phyloP scores from a whole-genome alignment of 2,797 vertebrate genomes.

The Parauchenoglanis punctatus region DNA sequence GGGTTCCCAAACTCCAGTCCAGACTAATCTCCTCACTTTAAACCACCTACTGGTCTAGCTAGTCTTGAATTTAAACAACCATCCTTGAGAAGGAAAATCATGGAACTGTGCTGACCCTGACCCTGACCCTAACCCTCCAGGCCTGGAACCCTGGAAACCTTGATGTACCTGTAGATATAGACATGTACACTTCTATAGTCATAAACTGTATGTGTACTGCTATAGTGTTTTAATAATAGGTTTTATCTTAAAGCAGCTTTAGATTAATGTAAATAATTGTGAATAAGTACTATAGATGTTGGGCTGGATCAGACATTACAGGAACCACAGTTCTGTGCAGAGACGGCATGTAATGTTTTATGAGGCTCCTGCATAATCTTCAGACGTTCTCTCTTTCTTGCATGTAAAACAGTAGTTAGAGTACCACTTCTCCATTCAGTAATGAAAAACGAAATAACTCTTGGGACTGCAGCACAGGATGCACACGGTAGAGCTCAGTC shows the following conservation, averaged over 20 bases:
- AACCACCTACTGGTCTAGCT: not conserved
- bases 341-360: not conserved
- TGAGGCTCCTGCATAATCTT: not conserved
- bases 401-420: not conserved
- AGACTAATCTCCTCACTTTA: not conserved
- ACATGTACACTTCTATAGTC: not conserved
- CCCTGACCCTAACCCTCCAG: not conserved
- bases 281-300: not conserved
- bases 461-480: constrained; percentile 1
- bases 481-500: not conserved
- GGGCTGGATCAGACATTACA: not conserved
- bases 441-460: constrained; percentile 29
- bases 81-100: not conserved
- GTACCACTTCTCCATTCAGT: not conserved
- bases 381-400: not conserved
- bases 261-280: not conserved
- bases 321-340: not conserved
- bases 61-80: not conserved
- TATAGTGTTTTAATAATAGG: not conserved
- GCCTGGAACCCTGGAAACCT: not conserved
- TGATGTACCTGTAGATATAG: not conserved
- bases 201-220: too few relatives aligned
- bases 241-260: not conserved
- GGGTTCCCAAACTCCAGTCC: not conserved
- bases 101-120: not conserved